These are phyloP conservation scores for Eupithecia vulgata DNA, from an alignment of 2,888 invertebrate species.

Conservation along the genomic window DNA sequence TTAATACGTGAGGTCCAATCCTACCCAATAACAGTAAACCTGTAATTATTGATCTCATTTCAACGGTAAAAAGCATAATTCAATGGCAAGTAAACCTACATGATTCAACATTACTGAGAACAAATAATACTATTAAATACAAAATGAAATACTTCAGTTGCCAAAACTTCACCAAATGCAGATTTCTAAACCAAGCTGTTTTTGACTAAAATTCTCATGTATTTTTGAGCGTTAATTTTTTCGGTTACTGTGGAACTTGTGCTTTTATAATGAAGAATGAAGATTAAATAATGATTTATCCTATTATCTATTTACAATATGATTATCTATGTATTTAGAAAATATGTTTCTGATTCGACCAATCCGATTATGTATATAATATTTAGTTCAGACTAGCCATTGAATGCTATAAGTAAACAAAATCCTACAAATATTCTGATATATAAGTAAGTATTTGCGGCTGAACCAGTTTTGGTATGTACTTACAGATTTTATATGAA, in stretches of 20 bases:
- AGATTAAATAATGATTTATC: background rate
- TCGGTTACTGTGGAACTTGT: background rate
- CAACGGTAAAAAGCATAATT: background rate
- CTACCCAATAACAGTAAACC: background rate
- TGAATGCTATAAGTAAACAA: background rate
- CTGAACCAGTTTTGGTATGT: background rate
- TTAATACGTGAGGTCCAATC: background rate
- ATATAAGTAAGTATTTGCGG: background rate
- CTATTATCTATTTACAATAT: background rate
- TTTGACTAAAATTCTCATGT: background rate
- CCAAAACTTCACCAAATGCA: background rate
- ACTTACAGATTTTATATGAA: slow-evolving; percentile 1
- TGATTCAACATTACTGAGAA: background rate
- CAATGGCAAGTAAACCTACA: background rate
- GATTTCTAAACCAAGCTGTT: background rate
- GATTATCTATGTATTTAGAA: background rate
- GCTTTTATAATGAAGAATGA: background rate
- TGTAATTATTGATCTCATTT: background rate
- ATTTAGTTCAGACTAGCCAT: background rate
- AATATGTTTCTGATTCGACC: background rate
- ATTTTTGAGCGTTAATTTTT: background rate
- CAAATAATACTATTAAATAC: slow-evolving; percentile 3
- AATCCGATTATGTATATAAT: background rate
- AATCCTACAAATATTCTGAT: slow-evolving; percentile 1
- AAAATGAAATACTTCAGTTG: slow-evolving; percentile 6